Conservation (phyloP, 1,140 invertebrate species). For the Dendroctonus valens region DNA sequence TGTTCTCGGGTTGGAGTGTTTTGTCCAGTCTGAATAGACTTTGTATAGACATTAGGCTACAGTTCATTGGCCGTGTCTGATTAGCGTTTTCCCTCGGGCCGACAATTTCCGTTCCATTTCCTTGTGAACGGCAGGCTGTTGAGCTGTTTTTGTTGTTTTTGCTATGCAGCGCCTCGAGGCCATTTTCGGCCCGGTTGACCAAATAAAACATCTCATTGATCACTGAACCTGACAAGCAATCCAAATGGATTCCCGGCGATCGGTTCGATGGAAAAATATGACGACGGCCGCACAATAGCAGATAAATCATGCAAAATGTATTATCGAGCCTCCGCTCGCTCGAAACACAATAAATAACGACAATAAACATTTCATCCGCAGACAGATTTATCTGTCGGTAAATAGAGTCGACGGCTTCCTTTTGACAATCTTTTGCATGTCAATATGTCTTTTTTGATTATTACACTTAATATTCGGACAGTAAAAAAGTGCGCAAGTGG, state of each 20-base stretch:
- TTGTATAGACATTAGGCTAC: too few species aligned
- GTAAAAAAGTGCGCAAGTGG: too few species aligned
- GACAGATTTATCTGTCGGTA: constrained; percentile 28
- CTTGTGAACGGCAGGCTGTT: not conserved
- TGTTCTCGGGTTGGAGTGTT: too few species aligned
- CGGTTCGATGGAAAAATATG: not conserved
- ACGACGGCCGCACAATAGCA: constrained; percentile 11
- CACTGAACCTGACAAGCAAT: not conserved
- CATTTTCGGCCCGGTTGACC: not conserved
- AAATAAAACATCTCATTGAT: constrained; percentile 1
- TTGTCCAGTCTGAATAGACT: too few species aligned
- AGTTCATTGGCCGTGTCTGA: too few species aligned
- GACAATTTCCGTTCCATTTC: too few species aligned
- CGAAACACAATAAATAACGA: constrained; percentile 25
- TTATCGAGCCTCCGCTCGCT: constrained; percentile 18
- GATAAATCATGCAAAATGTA: constrained; percentile 26
- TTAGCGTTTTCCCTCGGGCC: too few species aligned
- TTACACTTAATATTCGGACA: not conserved
- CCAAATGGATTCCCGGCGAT: not conserved
- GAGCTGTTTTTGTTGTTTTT: constrained; percentile 5
- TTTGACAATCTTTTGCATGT: constrained; percentile 15
- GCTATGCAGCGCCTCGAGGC: too few species aligned
- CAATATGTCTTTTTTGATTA: constrained; percentile 19
- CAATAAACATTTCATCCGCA: constrained; percentile 23
- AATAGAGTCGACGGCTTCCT: constrained; percentile 19